Conservation (phyloP, 2,113 vertebrate species). For the Chaenocephalus aceratus region DNA sequence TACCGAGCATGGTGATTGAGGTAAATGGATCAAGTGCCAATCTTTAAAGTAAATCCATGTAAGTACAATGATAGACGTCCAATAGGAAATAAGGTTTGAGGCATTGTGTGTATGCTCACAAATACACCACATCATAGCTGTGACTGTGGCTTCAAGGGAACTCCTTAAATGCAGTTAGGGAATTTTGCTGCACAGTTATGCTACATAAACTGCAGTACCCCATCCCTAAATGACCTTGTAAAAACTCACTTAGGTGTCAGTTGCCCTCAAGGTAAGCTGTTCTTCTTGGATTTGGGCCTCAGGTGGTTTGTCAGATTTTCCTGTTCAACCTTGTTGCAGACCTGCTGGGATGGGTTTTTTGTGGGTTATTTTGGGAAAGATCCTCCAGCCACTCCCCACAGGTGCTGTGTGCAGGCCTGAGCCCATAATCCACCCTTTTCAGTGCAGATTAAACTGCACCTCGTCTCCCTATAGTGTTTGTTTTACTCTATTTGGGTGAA, state of each 20-base stretch:
- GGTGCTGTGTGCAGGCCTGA: conserved; percentile 70
- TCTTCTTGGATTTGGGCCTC: conserved; percentile 46
- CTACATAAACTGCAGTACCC: conserved; percentile 58
- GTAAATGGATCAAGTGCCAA: conserved; percentile 72
- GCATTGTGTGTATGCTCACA: conserved; percentile 27
- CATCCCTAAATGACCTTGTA: conserved; percentile 67
- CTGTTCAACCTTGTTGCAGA: conserved; percentile 58
- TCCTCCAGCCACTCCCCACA: conserved; percentile 71
- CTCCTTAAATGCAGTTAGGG: conserved; percentile 49
- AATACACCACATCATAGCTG: conserved; percentile 55
- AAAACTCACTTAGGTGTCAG: conserved; percentile 64
- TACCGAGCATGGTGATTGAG: conserved; percentile 58
- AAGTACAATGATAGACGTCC: conserved; percentile 53
- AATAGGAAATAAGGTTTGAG: conserved; percentile 60
- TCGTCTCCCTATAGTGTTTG: conserved; percentile 24
- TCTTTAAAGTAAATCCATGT: conserved; percentile 71
- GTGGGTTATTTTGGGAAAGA: conserved; percentile 49
- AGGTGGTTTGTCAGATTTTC: conserved; percentile 45
- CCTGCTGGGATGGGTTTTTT: conserved; percentile 60
- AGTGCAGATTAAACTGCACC: conserved; percentile 49
- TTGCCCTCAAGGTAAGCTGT: conserved; percentile 49
- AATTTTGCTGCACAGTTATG: conserved; percentile 56
- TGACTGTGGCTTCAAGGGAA: conserved; percentile 33
- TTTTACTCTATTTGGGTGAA: conserved; percentile 13
- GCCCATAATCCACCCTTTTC: conserved; percentile 69